Conservation (phyloP, 2,888 invertebrate genomes). For the Stenodema calcarata region DNA sequence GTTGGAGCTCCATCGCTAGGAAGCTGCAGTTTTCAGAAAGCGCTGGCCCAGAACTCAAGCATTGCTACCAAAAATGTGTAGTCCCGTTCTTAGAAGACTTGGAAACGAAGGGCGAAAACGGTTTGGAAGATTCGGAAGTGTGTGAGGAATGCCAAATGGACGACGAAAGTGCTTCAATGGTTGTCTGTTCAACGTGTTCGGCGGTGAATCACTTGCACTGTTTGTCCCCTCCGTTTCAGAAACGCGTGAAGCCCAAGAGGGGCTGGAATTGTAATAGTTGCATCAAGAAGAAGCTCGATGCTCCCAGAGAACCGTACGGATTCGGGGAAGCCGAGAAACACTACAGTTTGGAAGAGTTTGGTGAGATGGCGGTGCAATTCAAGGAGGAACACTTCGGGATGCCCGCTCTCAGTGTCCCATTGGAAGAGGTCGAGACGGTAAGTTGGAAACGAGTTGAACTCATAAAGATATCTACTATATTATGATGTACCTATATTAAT, state of each 20-base stretch:
- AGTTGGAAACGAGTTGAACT: background rate
- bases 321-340: slow-evolving; percentile 95
- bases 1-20: background rate
- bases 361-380: slow-evolving; percentile 98
- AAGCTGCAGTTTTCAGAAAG: slow-evolving; percentile 67
- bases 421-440: slow-evolving; percentile 82
- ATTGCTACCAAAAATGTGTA: slow-evolving; percentile 89
- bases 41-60: slow-evolving; percentile 81
- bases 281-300: slow-evolving; percentile 87
- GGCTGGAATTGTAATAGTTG: slow-evolving; percentile 98
- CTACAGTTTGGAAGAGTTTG: slow-evolving; percentile 95
- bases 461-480: no score
- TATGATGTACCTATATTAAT: no score
- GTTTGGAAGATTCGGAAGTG: background rate
- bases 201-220: background rate
- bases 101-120: background rate
- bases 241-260: slow-evolving; percentile 62
- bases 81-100: slow-evolving; percentile 73
- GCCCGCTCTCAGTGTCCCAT: slow-evolving; percentile 91
- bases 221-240: background rate
- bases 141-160: background rate
- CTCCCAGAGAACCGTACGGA: slow-evolving; percentile 94
- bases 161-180: background rate
- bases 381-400: slow-evolving; percentile 97
- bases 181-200: background rate